A percentile compares a stretch with the other conserved stretches of the same genome.
These are phyloP conservation scores for Plutomurus gul DNA, from an alignment of 1,140 invertebrate species.

Conservation along the genomic window DNA sequence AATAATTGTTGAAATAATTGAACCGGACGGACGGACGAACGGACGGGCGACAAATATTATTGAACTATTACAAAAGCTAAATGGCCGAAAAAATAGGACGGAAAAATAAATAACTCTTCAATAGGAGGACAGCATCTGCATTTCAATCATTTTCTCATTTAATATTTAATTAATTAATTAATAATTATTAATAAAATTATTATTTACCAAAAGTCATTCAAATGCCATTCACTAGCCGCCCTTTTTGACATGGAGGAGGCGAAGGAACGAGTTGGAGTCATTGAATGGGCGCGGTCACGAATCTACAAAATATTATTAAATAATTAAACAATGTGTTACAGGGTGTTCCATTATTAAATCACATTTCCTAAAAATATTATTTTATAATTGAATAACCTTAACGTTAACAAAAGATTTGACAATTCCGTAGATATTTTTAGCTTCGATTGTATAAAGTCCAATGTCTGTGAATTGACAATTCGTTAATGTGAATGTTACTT, in stretches of 20 bases:
- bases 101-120: constrained; percentile 26
- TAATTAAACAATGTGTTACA: background rate
- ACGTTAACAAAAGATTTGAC: constrained; percentile 83
- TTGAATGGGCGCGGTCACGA: constrained; percentile 14
- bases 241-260: background rate
- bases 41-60: background rate
- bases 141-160: no score
- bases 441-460: constrained; percentile 91
- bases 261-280: constrained; percentile 21
- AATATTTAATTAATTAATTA: background rate
- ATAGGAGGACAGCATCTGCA: constrained; percentile 1
- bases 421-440: constrained; percentile 86
- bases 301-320: background rate
- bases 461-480: constrained; percentile 62
- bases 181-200: background rate
- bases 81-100: constrained; percentile 17
- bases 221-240: background rate
- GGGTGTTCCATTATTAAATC: no score
- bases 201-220: constrained; percentile 12
- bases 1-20: background rate
- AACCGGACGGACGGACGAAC: no score
- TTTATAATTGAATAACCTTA: constrained; percentile 64
- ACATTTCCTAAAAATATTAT: no score
- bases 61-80: constrained; percentile 25
- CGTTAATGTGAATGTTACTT: background rate